phyloP scores from a whole-genome alignment of 2,888 invertebrate species.

The Dynastes maya region DNA sequence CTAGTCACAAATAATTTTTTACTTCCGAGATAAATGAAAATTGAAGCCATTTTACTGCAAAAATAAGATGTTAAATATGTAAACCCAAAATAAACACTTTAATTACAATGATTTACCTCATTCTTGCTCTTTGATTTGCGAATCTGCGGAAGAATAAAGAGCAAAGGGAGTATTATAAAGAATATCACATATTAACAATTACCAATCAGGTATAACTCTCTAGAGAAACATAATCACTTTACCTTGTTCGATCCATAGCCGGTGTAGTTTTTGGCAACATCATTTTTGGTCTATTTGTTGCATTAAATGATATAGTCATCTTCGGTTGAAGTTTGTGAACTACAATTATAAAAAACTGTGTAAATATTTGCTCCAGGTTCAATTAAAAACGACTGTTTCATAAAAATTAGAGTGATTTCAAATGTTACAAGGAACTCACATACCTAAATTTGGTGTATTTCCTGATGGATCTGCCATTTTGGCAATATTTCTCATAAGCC shows the following conservation, averaged over 20 bases:
- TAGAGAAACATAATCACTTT: neutral
- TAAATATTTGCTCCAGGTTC: conserved; percentile 14
- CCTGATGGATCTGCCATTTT: conserved; percentile 84
- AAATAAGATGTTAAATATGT: neutral
- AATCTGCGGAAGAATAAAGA: conserved; percentile 58
- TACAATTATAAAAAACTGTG: conserved; percentile 32
- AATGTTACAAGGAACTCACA: neutral
- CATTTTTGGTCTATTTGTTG: conserved; percentile 66
- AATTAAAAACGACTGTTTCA: neutral
- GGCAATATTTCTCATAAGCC: conserved; percentile 64
- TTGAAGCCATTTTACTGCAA: neutral
- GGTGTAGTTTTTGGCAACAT: conserved; percentile 63
- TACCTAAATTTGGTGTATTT: conserved; percentile 79
- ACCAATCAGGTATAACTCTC: conserved; percentile 1
- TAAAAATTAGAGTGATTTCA: too few relatives aligned
- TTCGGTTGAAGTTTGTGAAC: conserved; percentile 50
- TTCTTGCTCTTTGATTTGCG: conserved; percentile 59
- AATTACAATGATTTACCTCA: conserved; percentile 48
- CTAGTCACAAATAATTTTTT: neutral
- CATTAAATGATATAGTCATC: conserved; percentile 42
- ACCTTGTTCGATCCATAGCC: conserved; percentile 48
- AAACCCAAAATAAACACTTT: conserved; percentile 35
- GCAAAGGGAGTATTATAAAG: conserved; percentile 39
- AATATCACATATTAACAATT: conserved; percentile 5
- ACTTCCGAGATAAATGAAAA: neutral